Conservation (phyloP, 2,888 invertebrate genomes). For the Acleris sparsana region DNA sequence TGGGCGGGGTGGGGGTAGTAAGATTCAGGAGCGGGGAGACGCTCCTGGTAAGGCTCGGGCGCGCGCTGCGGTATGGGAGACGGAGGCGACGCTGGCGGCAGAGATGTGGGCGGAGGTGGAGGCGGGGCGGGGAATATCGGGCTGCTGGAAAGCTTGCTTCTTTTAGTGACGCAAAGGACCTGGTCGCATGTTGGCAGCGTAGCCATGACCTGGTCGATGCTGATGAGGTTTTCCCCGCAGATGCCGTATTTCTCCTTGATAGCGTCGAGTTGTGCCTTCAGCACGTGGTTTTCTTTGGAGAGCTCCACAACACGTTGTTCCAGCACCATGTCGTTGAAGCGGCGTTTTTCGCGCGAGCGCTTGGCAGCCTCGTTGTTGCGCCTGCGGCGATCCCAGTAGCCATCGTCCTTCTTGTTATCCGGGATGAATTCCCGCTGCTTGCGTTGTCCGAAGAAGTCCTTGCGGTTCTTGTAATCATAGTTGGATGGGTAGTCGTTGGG, state of each 20-base stretch:
- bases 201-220: conserved; percentile 94
- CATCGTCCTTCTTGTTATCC: conserved; percentile 97
- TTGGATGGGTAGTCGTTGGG: conserved; percentile 73
- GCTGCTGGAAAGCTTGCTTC: conserved; percentile 79
- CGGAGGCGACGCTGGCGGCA: conserved; percentile 76
- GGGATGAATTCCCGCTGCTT: conserved; percentile 98
- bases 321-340: conserved; percentile 98
- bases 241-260: conserved; percentile 97
- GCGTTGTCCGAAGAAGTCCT: conserved; percentile 93
- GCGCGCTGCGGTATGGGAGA: conserved; percentile 83
- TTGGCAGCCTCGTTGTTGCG: conserved; percentile 99
- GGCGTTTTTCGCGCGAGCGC: conserved; percentile 96
- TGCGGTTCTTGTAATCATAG: conserved; percentile 87
- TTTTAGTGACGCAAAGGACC: conserved; percentile 91
- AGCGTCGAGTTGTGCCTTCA: conserved; percentile 95
- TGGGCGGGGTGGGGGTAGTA: conserved; percentile 82
- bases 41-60: conserved; percentile 77
- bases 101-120: conserved; percentile 76
- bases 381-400: conserved; percentile 97
- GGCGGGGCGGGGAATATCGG: conserved; percentile 83
- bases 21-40: conserved; percentile 73
- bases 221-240: conserved; percentile 92
- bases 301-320: conserved; percentile 97
- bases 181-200: conserved; percentile 93
- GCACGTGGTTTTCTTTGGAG: conserved; percentile 96